Evolutionary conservation across 2,113 vertebrate genomes (phyloP).

Genomic region (Raja brachyura): DNA sequence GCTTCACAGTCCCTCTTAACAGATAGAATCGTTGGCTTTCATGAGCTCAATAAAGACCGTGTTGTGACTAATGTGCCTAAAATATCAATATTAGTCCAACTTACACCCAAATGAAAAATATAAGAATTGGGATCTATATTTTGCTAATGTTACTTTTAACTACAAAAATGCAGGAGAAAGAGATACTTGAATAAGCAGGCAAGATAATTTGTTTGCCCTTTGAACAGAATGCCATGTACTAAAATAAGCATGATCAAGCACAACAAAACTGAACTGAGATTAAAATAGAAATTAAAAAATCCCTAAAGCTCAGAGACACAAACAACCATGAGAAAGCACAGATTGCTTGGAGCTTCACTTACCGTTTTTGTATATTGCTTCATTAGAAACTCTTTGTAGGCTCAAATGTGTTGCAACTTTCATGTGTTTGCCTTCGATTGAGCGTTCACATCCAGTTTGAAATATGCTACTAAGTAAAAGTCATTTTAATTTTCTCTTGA

Average conservation of each 20-base stretch:
- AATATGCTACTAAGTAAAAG: not conserved
- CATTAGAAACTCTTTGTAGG: not conserved
- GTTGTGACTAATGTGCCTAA: not conserved
- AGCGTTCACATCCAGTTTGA: not conserved
- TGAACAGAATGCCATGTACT: not conserved
- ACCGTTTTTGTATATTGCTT: not conserved
- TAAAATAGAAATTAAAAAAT: slow-evolving; percentile 2
- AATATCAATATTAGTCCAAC: not conserved
- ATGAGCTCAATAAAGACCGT: too few species aligned
- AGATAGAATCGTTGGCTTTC: too few species aligned
- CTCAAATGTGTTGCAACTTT: not conserved
- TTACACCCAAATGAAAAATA: not conserved
- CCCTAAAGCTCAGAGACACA: not conserved
- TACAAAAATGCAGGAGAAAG: not conserved
- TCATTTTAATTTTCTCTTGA: not conserved
- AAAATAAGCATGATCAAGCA: not conserved
- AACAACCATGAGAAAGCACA: not conserved
- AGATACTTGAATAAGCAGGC: not conserved
- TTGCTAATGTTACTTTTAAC: not conserved
- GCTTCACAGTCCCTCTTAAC: too few species aligned
- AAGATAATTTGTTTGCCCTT: not conserved
- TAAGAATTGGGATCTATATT: not conserved
- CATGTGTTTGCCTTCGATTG: not conserved
- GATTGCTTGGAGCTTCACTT: not conserved
- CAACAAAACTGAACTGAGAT: not conserved